These are phyloP conservation scores for Bothrops jararaca DNA, from an alignment of 2,113 vertebrate genomes.

Conservation along the genomic window DNA sequence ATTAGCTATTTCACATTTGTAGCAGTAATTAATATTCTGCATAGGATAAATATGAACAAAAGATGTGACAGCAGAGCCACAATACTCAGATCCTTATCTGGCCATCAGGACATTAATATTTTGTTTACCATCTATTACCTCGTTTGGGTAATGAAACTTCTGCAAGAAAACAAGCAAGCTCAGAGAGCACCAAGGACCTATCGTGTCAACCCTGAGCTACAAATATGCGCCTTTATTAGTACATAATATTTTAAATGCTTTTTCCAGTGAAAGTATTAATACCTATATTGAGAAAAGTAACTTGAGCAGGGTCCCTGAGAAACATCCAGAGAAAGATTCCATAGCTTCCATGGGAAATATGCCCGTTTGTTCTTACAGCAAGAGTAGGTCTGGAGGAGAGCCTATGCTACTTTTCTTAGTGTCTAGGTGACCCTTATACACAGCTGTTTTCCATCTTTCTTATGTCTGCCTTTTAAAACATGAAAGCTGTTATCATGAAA, in stretches of 20 bases:
- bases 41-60: background rate
- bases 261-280: background rate
- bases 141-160: background rate
- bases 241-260: background rate
- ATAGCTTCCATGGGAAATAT: slow-evolving; percentile 6
- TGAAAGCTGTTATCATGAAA: slow-evolving; percentile 3
- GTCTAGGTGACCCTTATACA: background rate
- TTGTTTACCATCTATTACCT: background rate
- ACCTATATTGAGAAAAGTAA: slow-evolving; percentile 3
- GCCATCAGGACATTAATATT: background rate
- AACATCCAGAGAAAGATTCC: slow-evolving; percentile 8
- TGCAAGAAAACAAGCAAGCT: background rate
- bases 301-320: background rate
- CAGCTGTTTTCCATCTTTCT: slow-evolving; percentile 21
- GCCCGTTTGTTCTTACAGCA: background rate
- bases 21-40: background rate
- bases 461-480: slow-evolving; percentile 14
- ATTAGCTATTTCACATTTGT: background rate
- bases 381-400: background rate
- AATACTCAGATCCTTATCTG: background rate
- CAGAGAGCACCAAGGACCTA: background rate
- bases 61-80: background rate
- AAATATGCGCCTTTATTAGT: background rate
- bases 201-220: background rate
- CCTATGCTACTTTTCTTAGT: background rate